Percentiles rank a stretch among this genome's conserved stretches.
phyloP scores from a whole-genome alignment of 2,797 vertebrate genomes.

The Molossus alvarezi region DNA sequence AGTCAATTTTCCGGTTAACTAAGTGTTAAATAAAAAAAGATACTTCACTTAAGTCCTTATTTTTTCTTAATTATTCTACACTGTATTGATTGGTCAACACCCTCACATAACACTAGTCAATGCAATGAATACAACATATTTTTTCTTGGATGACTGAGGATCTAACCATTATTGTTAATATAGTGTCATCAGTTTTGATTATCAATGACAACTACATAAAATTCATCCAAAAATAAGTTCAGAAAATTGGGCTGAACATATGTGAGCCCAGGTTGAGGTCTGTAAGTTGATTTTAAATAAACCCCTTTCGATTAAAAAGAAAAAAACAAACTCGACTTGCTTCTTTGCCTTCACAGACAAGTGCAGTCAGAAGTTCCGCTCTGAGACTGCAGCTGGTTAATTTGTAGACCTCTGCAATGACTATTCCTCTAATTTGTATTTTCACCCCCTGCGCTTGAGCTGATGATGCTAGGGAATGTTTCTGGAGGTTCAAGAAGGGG shows the following conservation, averaged over 20 bases:
- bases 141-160: background rate
- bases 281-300: conserved; percentile 5
- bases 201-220: background rate
- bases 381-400: background rate
- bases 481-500: background rate
- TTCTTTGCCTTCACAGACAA: background rate
- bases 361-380: background rate
- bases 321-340: background rate
- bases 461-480: background rate
- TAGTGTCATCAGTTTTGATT: background rate
- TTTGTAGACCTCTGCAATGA: background rate
- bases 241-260: background rate
- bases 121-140: background rate
- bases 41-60: background rate
- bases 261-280: background rate
- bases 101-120: background rate
- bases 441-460: background rate
- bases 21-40: background rate
- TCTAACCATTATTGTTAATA: background rate
- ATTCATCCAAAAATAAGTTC: background rate
- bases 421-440: rapidly evolving
- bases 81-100: too few relatives aligned
- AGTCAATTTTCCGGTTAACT: conserved; percentile 27
- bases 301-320: background rate
- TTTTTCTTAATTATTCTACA: background rate